Evolutionary conservation across 2,888 invertebrate genomes (phyloP), one percentile per base, ranked within the genome.

Genomic region (Brachypalpus laphriformis): DNA sequence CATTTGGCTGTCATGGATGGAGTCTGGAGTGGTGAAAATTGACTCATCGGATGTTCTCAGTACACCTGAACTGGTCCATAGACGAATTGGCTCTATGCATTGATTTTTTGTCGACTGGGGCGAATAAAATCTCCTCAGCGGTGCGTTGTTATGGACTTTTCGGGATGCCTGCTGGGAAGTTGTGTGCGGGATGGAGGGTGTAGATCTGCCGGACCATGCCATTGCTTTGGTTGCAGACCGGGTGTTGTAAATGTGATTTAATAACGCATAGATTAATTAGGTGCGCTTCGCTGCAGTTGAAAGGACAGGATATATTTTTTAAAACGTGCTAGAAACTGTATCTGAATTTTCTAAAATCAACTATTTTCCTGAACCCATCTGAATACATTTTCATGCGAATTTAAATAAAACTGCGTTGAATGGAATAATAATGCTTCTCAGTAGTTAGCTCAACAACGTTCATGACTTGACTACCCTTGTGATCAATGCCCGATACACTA

Each of bases 51-150:
- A 63, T 6, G 51, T 54, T 9, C 20, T 49, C 14, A n/a, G 47
- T 65, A 45, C 42, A 56, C 47, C 20, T 54, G 63, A 66, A 47
- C 22, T 42, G 76, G 66, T 82, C 37, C 45, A 71, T 51, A 70
- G 47, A 56, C 49, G 70, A 65, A 51, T 51, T 82, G 54, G 11
- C 18, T 65, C n/a, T 7, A 18, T 45, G 20, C 34, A 66, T 66
- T 47, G 66, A 82, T 72, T 74, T 57, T 66, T 66, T 61, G 42
- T 65, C 51, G 42, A 61, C 22, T 59, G 49, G 22, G 40, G 16
- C 16, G 34, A 45, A 56, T 28, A 57, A 25, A 57, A 37, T 40
- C 51, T 25, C 49, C 18, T n/a, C n/a, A n/a, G n/a, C n/a, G 8
- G 14, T 54, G 49, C 40, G 3, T 49, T 65, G 20, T 56, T 68